Percentiles rank a stretch among this genome's conserved stretches.
phyloP scores from a whole-genome alignment of 2,888 invertebrate species.

The Ariolimax columbianus region DNA sequence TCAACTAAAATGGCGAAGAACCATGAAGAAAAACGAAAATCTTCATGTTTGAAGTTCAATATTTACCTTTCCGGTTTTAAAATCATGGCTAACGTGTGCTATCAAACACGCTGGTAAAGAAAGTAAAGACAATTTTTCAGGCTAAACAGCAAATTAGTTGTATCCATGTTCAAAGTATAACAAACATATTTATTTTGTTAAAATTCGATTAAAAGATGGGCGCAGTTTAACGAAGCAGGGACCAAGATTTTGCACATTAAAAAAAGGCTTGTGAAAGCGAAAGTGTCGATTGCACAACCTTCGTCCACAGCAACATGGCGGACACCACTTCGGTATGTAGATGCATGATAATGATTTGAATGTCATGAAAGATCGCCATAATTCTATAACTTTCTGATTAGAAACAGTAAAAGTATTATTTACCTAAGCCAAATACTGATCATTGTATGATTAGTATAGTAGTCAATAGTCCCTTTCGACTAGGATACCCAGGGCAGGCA shows the following conservation, averaged over 20 bases:
- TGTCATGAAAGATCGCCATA: too few relatives aligned
- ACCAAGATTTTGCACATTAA: background rate
- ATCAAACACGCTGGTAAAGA: background rate
- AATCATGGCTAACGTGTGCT: constrained; percentile 31
- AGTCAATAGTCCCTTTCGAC: background rate
- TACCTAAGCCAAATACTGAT: too few relatives aligned
- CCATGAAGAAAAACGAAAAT: background rate
- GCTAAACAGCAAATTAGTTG: background rate
- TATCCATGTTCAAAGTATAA: background rate
- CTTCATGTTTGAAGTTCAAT: constrained; percentile 3
- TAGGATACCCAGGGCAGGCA: background rate
- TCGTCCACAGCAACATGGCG: constrained; percentile 25
- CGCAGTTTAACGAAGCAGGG: background rate
- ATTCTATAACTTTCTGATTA: too few relatives aligned
- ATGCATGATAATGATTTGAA: background rate
- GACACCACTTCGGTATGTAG: constrained; percentile 19
- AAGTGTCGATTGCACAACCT: constrained; percentile 27
- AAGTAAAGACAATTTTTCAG: background rate
- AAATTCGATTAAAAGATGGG: background rate
- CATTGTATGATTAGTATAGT: background rate
- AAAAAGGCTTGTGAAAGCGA: constrained; percentile 10
- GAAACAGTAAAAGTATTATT: too few relatives aligned
- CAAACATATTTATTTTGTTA: background rate
- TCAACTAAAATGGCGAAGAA: constrained; percentile 2
- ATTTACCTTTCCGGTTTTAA: constrained; percentile 16